Percentiles rank a stretch among this genome's conserved stretches.
These are phyloP conservation scores for Miltochrista miniata DNA, from an alignment of 2,888 invertebrate genomes.

Conservation along the genomic window DNA sequence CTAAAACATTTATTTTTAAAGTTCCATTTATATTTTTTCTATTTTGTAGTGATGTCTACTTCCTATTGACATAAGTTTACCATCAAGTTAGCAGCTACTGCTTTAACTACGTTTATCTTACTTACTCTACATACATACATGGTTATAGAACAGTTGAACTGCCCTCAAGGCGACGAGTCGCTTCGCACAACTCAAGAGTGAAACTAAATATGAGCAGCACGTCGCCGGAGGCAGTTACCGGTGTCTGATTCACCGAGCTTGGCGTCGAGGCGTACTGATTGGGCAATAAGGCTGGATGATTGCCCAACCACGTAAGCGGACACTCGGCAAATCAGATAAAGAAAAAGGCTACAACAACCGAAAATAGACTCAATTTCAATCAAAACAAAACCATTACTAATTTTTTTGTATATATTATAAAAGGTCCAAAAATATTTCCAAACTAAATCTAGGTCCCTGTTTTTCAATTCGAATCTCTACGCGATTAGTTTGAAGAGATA, in stretches of 20 bases:
- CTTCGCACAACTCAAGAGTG: conserved; percentile 39
- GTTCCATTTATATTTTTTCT: conserved; percentile 70
- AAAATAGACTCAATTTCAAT: conserved; percentile 34
- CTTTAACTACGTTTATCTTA: conserved; percentile 72
- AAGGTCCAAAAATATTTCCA: conserved; percentile 77
- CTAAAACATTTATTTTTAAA: conserved; percentile 76
- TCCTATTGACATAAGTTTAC: conserved; percentile 82
- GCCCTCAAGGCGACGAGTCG: conserved; percentile 56
- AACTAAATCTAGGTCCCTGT: conserved; percentile 80
- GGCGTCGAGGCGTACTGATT: conserved; percentile 83
- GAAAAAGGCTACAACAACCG: conserved; percentile 43
- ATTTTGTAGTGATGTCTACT: conserved; percentile 71
- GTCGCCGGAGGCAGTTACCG: conserved; percentile 61
- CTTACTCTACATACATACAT: conserved; percentile 84
- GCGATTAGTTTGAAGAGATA: conserved; percentile 34
- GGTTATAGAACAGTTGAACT: conserved; percentile 62
- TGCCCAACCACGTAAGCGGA: conserved; percentile 87
- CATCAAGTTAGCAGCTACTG: conserved; percentile 78
- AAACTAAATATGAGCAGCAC: conserved; percentile 54
- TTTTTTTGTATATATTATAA: conserved; percentile 62
- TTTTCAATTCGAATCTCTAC: conserved; percentile 65
- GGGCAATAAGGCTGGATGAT: conserved; percentile 89
- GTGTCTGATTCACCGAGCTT: conserved; percentile 69
- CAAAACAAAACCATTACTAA: conserved; percentile 41
- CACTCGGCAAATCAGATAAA: conserved; percentile 72